Evolutionary conservation across 2,797 vertebrate genomes (phyloP).

Genomic region (Tachyglossus aculeatus): DNA sequence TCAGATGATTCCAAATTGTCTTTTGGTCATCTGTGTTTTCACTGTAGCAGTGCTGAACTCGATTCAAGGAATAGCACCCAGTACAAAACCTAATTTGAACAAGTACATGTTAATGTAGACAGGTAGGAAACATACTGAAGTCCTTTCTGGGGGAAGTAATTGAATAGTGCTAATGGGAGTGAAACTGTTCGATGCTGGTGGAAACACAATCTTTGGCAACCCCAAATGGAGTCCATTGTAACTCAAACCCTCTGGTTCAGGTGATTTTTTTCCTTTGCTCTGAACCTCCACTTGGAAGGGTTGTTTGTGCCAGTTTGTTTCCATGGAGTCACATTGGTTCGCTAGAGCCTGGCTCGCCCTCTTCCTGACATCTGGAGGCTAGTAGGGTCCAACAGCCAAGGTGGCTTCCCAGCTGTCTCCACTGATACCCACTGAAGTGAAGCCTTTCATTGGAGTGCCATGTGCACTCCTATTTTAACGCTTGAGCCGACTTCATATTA

Average conservation of each 20-base stretch:
- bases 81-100: too few relatives aligned
- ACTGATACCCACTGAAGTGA: conserved; percentile 22
- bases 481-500: too few relatives aligned
- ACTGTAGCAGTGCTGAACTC: too few relatives aligned
- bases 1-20: too few relatives aligned
- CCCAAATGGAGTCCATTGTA: too few relatives aligned
- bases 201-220: neutral
- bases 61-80: too few relatives aligned
- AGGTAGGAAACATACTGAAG: too few relatives aligned
- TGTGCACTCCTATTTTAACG: too few relatives aligned
- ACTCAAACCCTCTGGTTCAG: neutral
- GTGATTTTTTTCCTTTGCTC: neutral
- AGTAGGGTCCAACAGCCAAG: conserved; percentile 8
- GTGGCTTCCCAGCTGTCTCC: conserved; percentile 22
- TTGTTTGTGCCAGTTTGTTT: neutral
- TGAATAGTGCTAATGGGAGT: neutral
- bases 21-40: too few relatives aligned
- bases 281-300: conserved; percentile 7
- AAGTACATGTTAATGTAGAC: too few relatives aligned
- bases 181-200: neutral
- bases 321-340: neutral
- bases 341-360: neutral
- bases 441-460: conserved; percentile 8
- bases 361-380: conserved; percentile 29
- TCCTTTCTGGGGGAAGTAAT: neutral